These are phyloP conservation scores for Cosmopolites sordidus DNA, from an alignment of 2,888 invertebrate species.

Conservation along the genomic window DNA sequence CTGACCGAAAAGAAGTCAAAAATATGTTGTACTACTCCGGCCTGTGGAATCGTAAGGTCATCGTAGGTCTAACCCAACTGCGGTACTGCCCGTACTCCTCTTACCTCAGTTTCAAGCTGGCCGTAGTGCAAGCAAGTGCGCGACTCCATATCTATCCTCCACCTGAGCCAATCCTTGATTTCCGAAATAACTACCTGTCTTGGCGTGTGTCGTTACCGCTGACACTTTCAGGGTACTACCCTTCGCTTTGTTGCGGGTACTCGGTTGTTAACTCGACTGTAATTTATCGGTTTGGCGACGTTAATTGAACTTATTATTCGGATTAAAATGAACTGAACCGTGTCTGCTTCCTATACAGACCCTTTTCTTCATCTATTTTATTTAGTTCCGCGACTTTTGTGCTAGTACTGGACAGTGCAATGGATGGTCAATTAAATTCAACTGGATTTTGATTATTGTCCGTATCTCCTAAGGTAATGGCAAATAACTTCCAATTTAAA, in stretches of 20 bases:
- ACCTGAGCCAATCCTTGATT: background rate
- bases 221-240: conserved; percentile 1
- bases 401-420: too few relatives aligned
- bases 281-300: too few relatives aligned
- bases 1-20: too few relatives aligned
- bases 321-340: background rate
- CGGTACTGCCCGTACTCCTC: conserved; percentile 1
- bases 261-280: too few relatives aligned
- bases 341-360: background rate
- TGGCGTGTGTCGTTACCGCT: background rate
- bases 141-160: background rate
- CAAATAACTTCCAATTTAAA: too few relatives aligned
- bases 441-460: too few relatives aligned
- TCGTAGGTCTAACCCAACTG: background rate
- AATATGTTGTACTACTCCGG: background rate
- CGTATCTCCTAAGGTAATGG: too few relatives aligned
- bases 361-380: background rate
- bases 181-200: conserved; percentile 1
- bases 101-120: background rate
- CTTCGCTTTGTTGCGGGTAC: background rate
- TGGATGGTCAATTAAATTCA: too few relatives aligned
- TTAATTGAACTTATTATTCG: too few relatives aligned
- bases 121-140: background rate
- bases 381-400: too few relatives aligned
- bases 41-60: background rate